Evolutionary conservation across 1,140 invertebrate species (phyloP).

Genomic region (Drosophila baimaii): DNA sequence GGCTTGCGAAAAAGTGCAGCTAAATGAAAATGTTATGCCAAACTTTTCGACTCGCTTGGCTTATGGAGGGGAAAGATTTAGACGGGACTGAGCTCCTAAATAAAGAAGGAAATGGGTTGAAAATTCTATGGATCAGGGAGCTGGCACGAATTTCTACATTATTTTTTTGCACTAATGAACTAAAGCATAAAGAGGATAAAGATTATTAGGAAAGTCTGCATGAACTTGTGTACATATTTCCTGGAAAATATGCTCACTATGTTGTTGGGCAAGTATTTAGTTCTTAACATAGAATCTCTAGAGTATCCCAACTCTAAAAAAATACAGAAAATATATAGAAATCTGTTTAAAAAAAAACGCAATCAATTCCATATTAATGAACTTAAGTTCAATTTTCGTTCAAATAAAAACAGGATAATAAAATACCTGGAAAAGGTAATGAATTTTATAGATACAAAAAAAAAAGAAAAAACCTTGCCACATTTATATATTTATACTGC

Average conservation of each 20-base stretch:
- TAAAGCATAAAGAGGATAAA: not conserved
- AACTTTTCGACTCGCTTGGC: slow-evolving; percentile 41
- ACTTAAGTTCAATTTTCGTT: not conserved
- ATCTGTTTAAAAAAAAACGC: too few relatives aligned
- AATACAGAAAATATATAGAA: not conserved
- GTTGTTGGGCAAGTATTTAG: not conserved
- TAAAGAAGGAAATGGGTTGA: slow-evolving; percentile 8
- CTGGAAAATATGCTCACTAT: not conserved
- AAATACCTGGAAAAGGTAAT: slow-evolving; percentile 1
- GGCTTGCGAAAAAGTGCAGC: slow-evolving; percentile 35
- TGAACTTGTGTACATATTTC: not conserved
- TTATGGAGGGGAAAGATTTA: slow-evolving; percentile 25
- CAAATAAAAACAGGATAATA: not conserved
- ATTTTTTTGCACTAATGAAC: slow-evolving; percentile 5
- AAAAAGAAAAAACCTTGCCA: not conserved
- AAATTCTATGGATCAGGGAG: slow-evolving; percentile 8
- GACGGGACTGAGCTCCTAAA: slow-evolving; percentile 3
- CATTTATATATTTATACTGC: slow-evolving; percentile 3
- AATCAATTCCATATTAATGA: not conserved
- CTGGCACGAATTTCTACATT: slow-evolving; percentile 7
- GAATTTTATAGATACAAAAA: not conserved
- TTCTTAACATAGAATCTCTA: not conserved
- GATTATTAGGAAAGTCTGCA: not conserved
- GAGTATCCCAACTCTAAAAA: not conserved
- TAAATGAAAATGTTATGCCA: slow-evolving; percentile 52